Evolutionary conservation across 2,113 vertebrate species (phyloP).

Genomic region (Ahaetulla prasina): DNA sequence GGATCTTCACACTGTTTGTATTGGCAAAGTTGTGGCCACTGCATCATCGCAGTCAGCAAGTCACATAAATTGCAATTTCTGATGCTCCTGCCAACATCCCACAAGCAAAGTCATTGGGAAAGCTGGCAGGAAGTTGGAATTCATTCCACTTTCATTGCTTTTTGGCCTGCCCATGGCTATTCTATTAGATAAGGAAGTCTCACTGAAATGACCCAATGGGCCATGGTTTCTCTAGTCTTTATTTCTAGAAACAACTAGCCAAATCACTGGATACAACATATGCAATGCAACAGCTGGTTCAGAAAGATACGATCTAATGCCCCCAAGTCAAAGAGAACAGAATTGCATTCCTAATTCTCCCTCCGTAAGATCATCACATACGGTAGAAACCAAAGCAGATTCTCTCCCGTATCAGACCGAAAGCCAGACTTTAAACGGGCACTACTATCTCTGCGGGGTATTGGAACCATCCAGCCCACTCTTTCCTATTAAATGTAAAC

Average conservation of each 20-base stretch:
- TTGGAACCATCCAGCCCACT: neutral
- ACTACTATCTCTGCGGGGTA: neutral
- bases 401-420: neutral
- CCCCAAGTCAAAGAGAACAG: neutral
- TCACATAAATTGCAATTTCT: neutral
- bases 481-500: neutral
- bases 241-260: neutral
- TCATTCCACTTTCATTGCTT: neutral
- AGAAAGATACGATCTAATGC: neutral
- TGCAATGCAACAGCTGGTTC: neutral
- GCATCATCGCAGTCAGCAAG: neutral
- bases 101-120: neutral
- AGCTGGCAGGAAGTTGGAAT: neutral
- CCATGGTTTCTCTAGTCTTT: neutral
- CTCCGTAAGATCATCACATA: neutral
- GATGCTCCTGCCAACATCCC: neutral
- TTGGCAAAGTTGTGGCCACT: neutral
- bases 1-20: neutral
- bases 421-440: neutral
- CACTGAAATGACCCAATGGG: neutral
- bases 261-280: neutral
- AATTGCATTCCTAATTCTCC: neutral
- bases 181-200: neutral
- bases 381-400: neutral
- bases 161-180: neutral